These are phyloP conservation scores for Saimiri boliviensis DNA, from an alignment of 2,113 vertebrate genomes.

Conservation along the genomic window DNA sequence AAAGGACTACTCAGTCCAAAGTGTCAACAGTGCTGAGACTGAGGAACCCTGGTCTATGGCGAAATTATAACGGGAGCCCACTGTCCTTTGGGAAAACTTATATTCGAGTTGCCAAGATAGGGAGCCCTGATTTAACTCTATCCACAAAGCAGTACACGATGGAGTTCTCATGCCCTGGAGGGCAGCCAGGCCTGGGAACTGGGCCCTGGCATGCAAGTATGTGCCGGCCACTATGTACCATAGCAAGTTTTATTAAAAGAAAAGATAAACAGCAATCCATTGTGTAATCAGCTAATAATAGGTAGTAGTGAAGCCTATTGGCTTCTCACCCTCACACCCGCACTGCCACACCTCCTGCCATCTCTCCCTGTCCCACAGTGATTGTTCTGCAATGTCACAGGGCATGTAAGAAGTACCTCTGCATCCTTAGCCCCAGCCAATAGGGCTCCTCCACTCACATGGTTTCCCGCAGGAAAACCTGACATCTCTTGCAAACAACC, in stretches of 20 bases:
- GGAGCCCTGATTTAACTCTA: background rate
- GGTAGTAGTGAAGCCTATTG: rapidly evolving
- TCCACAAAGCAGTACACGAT: background rate
- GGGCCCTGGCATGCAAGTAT: rapidly evolving
- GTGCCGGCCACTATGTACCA: rapidly evolving
- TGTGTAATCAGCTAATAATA: background rate
- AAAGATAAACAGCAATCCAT: background rate
- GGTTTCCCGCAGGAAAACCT: background rate
- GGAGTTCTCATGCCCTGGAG: background rate
- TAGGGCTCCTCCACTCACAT: background rate
- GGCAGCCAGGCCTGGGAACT: background rate
- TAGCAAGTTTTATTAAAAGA: background rate
- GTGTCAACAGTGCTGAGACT: background rate
- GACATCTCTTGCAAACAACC: background rate
- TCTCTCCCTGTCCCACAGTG: background rate
- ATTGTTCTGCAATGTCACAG: background rate
- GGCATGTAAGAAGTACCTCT: background rate
- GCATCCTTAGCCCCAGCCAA: background rate
- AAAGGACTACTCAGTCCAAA: background rate
- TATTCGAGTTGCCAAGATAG: background rate
- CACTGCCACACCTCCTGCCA: rapidly evolving
- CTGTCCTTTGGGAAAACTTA: background rate
- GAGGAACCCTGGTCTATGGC: background rate
- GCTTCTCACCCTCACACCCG: rapidly evolving
- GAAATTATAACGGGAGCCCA: background rate